Base-by-base conservation (phyloP, 2,888 invertebrate genomes). In the Parelbella ahira region DNA sequence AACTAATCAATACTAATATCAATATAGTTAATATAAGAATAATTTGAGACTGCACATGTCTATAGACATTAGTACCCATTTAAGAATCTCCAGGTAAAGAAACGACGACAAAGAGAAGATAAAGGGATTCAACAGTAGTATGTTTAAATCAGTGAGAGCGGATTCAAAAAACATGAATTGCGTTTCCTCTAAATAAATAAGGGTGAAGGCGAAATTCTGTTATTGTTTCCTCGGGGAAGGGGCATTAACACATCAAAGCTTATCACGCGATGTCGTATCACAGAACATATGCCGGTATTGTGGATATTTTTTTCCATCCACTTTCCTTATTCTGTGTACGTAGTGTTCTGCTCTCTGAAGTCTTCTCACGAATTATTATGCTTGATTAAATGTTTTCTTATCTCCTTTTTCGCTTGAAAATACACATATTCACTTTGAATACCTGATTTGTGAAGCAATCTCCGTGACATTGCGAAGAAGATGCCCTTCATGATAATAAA, bases 191-290 rank as follows among this genome's bases (percentile, higher is more conserved):
- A 33, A 33, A 33, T 23, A 33, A 33, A 33, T 33, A 33, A 33
- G 23, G 23, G 13, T 3, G 27, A 29, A 34, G 42, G 34, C 2
- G 15, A 4, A 15, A 25, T 42, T 23, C 37, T 24, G 33, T 41
- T 45, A 50, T 49, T 48, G 48, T 49, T 49, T 49, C 44, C 9
- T 13, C 21, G 23, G 37, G 30, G 18, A 36, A 47, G 20, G 5
- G 19, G 18, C 34, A 50, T 50, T 48, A 50, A 44, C 48, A 53
- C 48, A 48, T 49, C 50, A 53, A 46, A 42, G 44, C 24, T 32
- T 38, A 47, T 44, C 47, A 47, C 44, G 52, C 47, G 37, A 52
- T 47, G 37, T 37, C 4, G 33, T 42, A 30, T 33, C 23, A 27
- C 32, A 44, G 27, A 37, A 41, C n/a, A 19, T 8, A 19, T 11